These are phyloP conservation scores for Drymodes brunneopygia DNA, from an alignment of 2,113 vertebrate species.

Conservation along the genomic window DNA sequence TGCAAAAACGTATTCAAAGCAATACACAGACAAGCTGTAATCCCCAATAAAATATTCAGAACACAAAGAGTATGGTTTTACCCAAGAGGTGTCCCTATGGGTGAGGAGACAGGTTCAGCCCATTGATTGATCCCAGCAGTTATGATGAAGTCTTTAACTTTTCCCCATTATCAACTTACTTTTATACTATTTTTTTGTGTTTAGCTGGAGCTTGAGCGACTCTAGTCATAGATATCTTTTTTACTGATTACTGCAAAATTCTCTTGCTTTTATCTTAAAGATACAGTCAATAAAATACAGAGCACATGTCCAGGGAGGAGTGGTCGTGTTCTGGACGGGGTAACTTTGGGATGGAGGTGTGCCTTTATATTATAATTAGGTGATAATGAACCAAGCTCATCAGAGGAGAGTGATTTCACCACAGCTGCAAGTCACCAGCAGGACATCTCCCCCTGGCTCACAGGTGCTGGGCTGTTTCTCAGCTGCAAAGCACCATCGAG, in stretches of 20 bases:
- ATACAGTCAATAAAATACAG: background rate
- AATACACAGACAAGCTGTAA: background rate
- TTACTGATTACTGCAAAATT: background rate
- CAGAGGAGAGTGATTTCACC: background rate
- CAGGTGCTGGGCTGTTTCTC: background rate
- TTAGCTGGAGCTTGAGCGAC: background rate
- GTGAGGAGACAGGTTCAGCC: background rate
- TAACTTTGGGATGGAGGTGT: background rate
- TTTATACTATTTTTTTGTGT: background rate
- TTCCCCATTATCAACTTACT: background rate
- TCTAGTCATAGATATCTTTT: background rate
- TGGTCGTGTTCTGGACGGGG: accelerated
- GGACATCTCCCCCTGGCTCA: background rate
- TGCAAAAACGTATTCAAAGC: background rate
- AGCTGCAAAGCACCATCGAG: background rate
- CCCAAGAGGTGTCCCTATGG: too few species aligned
- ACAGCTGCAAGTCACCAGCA: background rate
- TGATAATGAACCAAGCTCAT: background rate
- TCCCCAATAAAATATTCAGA: background rate
- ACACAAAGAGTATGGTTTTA: background rate
- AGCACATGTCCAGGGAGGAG: background rate
- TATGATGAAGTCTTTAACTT: background rate
- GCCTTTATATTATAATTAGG: background rate
- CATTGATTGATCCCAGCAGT: background rate
- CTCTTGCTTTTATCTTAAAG: background rate